Evolutionary conservation across 2,888 invertebrate species (phyloP).

Genomic region (Entomobrya proxima): DNA sequence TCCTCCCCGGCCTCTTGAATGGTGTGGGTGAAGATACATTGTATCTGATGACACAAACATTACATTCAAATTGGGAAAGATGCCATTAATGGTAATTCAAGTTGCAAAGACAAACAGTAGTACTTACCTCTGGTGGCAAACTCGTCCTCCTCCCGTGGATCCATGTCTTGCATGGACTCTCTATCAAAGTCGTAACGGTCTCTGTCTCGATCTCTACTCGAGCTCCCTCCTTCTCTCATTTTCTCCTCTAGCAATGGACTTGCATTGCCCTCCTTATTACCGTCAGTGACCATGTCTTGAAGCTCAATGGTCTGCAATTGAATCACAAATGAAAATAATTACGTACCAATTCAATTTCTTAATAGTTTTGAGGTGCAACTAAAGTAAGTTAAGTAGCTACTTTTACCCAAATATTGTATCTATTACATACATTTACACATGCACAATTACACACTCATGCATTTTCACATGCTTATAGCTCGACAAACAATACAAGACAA

Average conservation of each 20-base stretch:
- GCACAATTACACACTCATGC: no score
- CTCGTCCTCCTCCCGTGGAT: conserved; percentile 70
- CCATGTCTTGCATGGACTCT: conserved; percentile 80
- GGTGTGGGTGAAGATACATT: conserved; percentile 73
- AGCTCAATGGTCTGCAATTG: conserved; percentile 86
- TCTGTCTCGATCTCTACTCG: conserved; percentile 74
- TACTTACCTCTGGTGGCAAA: conserved; percentile 66
- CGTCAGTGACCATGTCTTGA: conserved; percentile 82
- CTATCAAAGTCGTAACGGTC: conserved; percentile 70
- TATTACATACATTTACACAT: no score
- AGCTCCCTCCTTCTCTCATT: conserved; percentile 45
- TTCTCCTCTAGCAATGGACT: conserved; percentile 76
- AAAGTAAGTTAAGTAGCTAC: no score
- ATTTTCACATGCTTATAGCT: no score
- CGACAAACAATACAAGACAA: neutral
- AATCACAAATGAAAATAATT: no score
- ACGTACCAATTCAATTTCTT: no score
- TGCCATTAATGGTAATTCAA: no score
- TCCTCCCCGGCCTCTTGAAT: conserved; percentile 52
- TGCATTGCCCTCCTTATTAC: conserved; percentile 74
- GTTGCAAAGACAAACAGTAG: no score
- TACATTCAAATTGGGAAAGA: neutral
- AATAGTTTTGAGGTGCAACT: no score
- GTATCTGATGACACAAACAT: conserved; percentile 52
- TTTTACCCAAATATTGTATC: no score